Evolutionary conservation across 2,113 vertebrate genomes (phyloP), one percentile per base, ranked within the genome.

Genomic region (Tiliqua scincoides): DNA sequence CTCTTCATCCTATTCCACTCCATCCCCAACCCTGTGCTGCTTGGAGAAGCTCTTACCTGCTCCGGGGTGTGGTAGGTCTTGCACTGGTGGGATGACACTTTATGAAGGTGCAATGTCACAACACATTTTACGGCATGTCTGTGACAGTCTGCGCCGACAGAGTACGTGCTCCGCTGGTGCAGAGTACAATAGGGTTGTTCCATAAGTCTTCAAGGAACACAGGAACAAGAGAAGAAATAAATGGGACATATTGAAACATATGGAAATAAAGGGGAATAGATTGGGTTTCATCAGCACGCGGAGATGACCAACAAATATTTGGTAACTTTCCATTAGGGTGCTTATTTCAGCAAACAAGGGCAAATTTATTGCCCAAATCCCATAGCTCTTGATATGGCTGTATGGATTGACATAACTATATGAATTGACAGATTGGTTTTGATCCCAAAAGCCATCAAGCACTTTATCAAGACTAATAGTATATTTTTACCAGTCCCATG

Each of bases 391-490:
- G 0, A 89, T 32, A 78, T 0, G 12, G 1, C 7, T 82, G 82
- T 86, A 20, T 79, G 79, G 75, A 91, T 83, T 82, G 71, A 82
- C 43, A 1, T 2, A 5, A 71, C 25, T 11, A 90, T 91, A 88
- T 54, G 6, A 84, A 82, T 87, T 89, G 43, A 91, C 52, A 12
- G 84, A 85, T 87, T 85, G 37, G 52, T 80, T 90, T 73, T 72
- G 48, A 65, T 91, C 61, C 25, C 87, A 72, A 83, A 89, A 72
- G 54, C 83, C 91, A 89, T 87, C 71, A 87, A 5, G 20, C 52
- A 32, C 85, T 92, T 91, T 63, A 82, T 91, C 79, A 88, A 75
- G 63, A 90, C 82, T 82, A 87, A 90, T 78, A 71, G 90, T 88
- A 88, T 90, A 27, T 79, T 92, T 91, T 87, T 40, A 59, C 85